Evolutionary conservation across 2,113 vertebrate species (phyloP).

Genomic region (Gracilinanus agilis): DNA sequence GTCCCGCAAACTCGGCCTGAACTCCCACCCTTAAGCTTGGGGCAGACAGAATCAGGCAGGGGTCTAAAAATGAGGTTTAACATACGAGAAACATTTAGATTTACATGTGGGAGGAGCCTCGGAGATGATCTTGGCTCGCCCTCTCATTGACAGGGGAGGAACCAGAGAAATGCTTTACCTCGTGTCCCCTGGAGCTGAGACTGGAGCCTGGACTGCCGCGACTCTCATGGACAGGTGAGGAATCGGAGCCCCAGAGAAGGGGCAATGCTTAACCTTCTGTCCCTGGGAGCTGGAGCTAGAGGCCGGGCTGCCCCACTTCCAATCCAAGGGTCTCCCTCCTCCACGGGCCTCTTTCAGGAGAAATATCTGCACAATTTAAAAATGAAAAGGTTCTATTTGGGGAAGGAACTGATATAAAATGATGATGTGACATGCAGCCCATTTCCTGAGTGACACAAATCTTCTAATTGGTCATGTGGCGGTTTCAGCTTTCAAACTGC

Average conservation of each 20-base stretch:
- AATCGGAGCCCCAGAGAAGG: no score
- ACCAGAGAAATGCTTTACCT: no score
- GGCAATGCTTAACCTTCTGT: background rate
- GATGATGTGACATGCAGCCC: slow-evolving; percentile 42
- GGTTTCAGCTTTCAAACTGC: slow-evolving; percentile 59
- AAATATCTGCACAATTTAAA: background rate
- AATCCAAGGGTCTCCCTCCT: no score
- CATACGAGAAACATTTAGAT: background rate
- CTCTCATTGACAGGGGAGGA: no score
- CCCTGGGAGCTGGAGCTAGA: background rate
- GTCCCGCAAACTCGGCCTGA: background rate
- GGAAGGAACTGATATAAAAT: slow-evolving; percentile 17
- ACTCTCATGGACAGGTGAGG: no score
- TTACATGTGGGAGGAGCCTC: background rate
- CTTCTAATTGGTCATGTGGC: slow-evolving; percentile 54
- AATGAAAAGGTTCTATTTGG: background rate
- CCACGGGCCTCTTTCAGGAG: background rate
- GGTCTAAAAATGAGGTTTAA: background rate
- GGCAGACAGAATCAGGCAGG: no score
- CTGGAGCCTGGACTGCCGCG: no score
- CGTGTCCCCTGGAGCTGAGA: no score
- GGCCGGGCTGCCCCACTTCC: no score
- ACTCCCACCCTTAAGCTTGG: background rate
- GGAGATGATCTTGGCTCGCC: background rate
- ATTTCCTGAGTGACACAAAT: slow-evolving; percentile 52